Evolutionary conservation across 2,888 invertebrate species (phyloP).

Genomic region (Papilio demoleus): DNA sequence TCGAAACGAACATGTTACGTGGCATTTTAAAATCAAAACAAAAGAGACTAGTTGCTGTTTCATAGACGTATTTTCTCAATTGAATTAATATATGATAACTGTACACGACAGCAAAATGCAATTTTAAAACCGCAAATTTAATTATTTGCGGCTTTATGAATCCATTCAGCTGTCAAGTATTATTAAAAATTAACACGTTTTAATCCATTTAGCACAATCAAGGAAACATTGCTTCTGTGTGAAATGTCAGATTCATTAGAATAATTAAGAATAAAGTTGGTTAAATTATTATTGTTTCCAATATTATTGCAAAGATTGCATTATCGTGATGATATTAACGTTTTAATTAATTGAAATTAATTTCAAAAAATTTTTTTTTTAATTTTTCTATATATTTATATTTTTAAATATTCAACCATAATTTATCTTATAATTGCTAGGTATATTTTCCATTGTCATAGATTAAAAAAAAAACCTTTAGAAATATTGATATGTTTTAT

Average conservation of each 20-base stretch:
- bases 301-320: not conserved
- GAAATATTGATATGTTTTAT: conserved; percentile 39
- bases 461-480: not conserved
- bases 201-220: conserved; percentile 5
- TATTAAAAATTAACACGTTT: conserved; percentile 19
- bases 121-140: not conserved
- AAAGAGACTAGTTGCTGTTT: no score
- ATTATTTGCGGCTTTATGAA: conserved; percentile 9
- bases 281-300: no score
- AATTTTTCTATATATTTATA: no score
- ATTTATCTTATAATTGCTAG: no score
- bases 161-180: not conserved
- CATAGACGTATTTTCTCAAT: no score
- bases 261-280: conserved; percentile 10
- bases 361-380: no score
- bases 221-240: conserved; percentile 13
- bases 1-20: no score
- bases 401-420: no score
- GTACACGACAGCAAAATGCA: not conserved
- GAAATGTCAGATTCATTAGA: conserved; percentile 26
- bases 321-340: not conserved
- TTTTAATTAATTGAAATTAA: no score
- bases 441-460: not conserved
- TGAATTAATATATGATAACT: not conserved
- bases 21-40: no score